phyloP scores from a whole-genome alignment of 2,113 vertebrate species.

The Proteles cristata region DNA sequence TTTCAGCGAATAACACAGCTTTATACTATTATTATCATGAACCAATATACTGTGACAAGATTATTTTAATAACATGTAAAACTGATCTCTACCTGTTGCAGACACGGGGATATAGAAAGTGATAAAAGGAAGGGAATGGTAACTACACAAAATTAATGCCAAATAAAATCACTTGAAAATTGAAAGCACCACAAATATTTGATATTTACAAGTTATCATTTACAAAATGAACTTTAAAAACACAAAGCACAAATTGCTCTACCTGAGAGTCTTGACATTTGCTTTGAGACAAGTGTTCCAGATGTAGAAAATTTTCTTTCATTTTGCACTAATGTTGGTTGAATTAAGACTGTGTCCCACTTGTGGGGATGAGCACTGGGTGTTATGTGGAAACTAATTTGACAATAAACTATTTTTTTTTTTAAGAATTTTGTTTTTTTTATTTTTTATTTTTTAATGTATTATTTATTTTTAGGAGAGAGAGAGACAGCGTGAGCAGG shows the following conservation, averaged over 20 bases:
- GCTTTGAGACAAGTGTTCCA: not conserved
- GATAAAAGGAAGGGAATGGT: not conserved
- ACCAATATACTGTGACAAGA: not conserved
- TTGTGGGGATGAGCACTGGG: no score
- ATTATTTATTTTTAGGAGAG: no score
- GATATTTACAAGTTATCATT: constrained; percentile 17
- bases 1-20: not conserved
- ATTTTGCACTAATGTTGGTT: not conserved
- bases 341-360: not conserved
- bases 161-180: constrained; percentile 29
- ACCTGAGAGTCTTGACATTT: not conserved
- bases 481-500: no score
- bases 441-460: no score
- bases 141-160: not conserved
- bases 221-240: constrained; percentile 14
- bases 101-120: not conserved
- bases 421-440: no score
- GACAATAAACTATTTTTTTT: no score
- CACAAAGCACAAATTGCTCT: not conserved
- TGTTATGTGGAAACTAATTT: no score
- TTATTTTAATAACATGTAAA: constrained; percentile 9
- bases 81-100: not conserved
- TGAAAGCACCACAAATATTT: not conserved
- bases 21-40: constrained; percentile 7
- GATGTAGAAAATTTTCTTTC: not conserved